Conservation (phyloP, 2,113 vertebrate species). For the Alethe castanea region DNA sequence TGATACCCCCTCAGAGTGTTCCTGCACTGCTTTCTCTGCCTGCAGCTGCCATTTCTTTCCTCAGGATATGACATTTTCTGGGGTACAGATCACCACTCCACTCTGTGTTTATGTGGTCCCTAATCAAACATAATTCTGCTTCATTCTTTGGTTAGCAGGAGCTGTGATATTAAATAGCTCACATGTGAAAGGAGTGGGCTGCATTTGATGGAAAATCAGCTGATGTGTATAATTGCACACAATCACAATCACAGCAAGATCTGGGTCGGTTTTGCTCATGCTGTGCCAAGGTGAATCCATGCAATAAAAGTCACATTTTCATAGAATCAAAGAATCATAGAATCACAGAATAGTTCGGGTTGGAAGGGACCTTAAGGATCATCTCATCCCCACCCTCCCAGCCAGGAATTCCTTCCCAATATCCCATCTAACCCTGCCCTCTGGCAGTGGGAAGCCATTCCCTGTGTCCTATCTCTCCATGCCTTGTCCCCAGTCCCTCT, state of each 20-base stretch:
- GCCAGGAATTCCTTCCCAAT: rapidly evolving
- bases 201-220: not conserved
- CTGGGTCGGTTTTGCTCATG: slow-evolving; percentile 12
- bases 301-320: not conserved
- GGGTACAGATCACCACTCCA: not conserved
- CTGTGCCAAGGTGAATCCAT: slow-evolving; percentile 23
- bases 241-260: not conserved
- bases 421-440: rapidly evolving
- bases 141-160: not conserved
- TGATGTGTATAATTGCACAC: not conserved
- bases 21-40: not conserved
- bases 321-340: not conserved
- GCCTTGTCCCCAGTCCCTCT: not conserved
- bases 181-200: not conserved
- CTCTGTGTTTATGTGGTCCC: not conserved
- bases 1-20: not conserved
- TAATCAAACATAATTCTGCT: not conserved
- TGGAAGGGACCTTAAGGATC: not conserved
- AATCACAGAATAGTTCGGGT: not conserved
- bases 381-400: not conserved
- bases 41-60: not conserved
- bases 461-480: not conserved
- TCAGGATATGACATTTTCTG: rapidly evolving
- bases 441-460: not conserved
- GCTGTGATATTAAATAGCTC: not conserved